These are phyloP conservation scores for Macrobrachium nipponense DNA, from an alignment of 1,140 invertebrate species.

Conservation along the genomic window DNA sequence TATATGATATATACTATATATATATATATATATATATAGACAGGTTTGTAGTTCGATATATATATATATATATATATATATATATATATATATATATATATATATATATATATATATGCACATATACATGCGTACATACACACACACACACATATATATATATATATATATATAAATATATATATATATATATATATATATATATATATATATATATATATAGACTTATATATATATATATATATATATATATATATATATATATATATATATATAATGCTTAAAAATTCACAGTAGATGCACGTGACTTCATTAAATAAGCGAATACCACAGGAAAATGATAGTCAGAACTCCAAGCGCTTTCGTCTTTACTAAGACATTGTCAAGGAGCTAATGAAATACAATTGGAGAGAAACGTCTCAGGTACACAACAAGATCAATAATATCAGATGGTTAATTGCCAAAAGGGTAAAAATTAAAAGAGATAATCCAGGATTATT, in stretches of 20 bases:
- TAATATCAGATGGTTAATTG: too few relatives aligned
- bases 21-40: constrained; percentile 1
- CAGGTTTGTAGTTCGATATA: neutral
- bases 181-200: constrained; percentile 13
- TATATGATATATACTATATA: too few relatives aligned
- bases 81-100: constrained; percentile 2
- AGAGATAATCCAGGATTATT: too few relatives aligned
- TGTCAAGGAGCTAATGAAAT: too few relatives aligned
- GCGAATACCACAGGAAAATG: too few relatives aligned
- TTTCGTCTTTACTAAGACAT: too few relatives aligned
- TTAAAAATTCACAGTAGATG: too few relatives aligned
- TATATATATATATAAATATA: neutral
- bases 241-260: neutral
- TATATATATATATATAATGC: neutral
- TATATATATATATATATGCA: constrained; percentile 3
- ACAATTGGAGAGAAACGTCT: too few relatives aligned
- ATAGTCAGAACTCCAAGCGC: too few relatives aligned
- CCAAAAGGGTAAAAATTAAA: too few relatives aligned
- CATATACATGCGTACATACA: neutral
- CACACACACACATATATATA: neutral
- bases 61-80: constrained; percentile 8
- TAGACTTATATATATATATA: neutral
- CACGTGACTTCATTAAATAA: neutral
- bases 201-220: constrained; percentile 18
- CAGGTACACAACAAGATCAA: too few relatives aligned